These are phyloP conservation scores for Burhinus oedicnemus DNA, from an alignment of 2,113 vertebrate species.

Conservation along the genomic window DNA sequence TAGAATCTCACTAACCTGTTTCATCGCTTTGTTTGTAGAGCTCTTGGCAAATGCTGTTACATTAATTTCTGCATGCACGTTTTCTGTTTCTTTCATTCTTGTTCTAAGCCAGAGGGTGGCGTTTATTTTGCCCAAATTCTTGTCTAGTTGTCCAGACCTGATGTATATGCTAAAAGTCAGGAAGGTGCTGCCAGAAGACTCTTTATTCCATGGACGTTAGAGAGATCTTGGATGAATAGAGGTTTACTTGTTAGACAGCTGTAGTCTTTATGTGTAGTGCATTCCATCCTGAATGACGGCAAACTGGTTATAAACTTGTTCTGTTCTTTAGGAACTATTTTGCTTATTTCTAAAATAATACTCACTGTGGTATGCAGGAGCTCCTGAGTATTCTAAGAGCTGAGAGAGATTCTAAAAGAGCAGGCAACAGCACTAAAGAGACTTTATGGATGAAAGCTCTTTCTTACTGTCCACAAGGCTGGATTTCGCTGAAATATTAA, in stretches of 20 bases:
- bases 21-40: background rate
- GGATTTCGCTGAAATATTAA: background rate
- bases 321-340: background rate
- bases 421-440: background rate
- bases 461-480: background rate
- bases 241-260: background rate
- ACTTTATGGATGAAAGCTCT: background rate
- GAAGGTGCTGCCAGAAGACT: background rate
- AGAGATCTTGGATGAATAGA: background rate
- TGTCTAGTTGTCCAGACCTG: background rate
- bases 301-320: background rate
- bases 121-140: background rate
- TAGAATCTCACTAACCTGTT: background rate
- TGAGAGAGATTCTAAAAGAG: background rate
- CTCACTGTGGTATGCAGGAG: background rate
- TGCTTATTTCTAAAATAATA: background rate
- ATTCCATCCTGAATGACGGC: background rate
- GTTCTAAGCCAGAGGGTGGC: background rate
- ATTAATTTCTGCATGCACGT: background rate
- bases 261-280: background rate
- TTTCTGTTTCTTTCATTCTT: background rate
- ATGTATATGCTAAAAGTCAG: background rate
- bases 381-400: background rate
- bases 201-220: background rate
- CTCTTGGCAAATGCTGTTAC: background rate